phyloP scores from a whole-genome alignment of 2,888 invertebrate genomes.

The Mythimna pallens region DNA sequence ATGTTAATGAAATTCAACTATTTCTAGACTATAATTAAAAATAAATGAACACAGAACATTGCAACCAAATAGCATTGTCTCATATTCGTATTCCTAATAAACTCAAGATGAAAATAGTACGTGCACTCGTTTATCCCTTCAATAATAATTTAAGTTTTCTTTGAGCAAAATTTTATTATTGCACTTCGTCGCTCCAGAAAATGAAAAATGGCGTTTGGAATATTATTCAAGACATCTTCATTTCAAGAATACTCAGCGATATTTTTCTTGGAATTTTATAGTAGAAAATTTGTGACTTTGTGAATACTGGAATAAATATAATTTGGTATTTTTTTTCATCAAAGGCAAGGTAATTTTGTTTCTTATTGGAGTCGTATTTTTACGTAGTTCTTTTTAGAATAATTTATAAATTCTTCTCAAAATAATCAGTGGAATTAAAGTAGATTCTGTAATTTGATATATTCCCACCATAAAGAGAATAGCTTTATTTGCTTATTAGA shows the following conservation, averaged over 20 bases:
- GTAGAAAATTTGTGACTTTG: background rate
- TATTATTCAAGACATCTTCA: slow-evolving; percentile 38
- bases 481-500: background rate
- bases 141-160: slow-evolving; percentile 35
- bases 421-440: background rate
- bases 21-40: background rate
- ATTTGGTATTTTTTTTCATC: slow-evolving; percentile 6
- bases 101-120: slow-evolving; percentile 7
- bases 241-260: slow-evolving; percentile 6
- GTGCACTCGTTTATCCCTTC: background rate
- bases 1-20: background rate
- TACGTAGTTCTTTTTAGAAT: background rate
- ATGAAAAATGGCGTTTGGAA: slow-evolving; percentile 45
- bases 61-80: background rate
- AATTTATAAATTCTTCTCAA: background rate
- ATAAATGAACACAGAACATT: background rate
- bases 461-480: background rate
- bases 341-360: slow-evolving; percentile 5
- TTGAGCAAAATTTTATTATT: background rate
- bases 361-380: slow-evolving; percentile 3
- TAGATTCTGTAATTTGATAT: background rate
- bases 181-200: slow-evolving; percentile 22
- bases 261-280: slow-evolving; percentile 8
- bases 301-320: slow-evolving; percentile 2
- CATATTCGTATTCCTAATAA: background rate